phyloP scores from a whole-genome alignment of 2,113 vertebrate species.

The Melozone crissalis region DNA sequence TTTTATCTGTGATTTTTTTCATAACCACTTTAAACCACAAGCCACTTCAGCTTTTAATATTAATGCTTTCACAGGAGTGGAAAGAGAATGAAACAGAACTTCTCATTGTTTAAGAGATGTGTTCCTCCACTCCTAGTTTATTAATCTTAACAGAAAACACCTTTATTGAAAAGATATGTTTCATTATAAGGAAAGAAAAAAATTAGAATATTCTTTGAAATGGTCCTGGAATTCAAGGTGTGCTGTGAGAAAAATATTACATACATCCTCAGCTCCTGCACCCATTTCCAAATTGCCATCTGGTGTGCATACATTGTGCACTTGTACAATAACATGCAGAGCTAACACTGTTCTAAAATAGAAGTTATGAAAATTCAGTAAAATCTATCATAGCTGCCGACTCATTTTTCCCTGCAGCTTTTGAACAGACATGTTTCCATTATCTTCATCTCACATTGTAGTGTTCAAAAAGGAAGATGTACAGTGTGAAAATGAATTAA shows the following conservation, averaged over 20 bases:
- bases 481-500: background rate
- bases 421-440: background rate
- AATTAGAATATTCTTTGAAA: background rate
- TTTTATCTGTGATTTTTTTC: background rate
- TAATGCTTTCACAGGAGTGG: background rate
- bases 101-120: background rate
- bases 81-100: background rate
- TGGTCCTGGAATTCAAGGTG: background rate
- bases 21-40: background rate
- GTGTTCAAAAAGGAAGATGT: background rate
- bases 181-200: background rate
- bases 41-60: background rate
- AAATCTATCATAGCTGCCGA: background rate
- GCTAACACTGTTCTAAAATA: constrained; percentile 5
- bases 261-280: background rate
- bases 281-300: background rate
- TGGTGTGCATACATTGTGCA: background rate
- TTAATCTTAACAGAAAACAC: background rate
- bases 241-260: background rate
- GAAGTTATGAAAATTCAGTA: background rate
- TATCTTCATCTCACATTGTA: background rate
- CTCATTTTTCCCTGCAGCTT: background rate
- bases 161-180: background rate
- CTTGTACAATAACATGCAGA: background rate
- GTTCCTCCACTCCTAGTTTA: background rate